Base-by-base conservation (phyloP, 2,888 invertebrate species). In the Gonocerus acuteangulatus region DNA sequence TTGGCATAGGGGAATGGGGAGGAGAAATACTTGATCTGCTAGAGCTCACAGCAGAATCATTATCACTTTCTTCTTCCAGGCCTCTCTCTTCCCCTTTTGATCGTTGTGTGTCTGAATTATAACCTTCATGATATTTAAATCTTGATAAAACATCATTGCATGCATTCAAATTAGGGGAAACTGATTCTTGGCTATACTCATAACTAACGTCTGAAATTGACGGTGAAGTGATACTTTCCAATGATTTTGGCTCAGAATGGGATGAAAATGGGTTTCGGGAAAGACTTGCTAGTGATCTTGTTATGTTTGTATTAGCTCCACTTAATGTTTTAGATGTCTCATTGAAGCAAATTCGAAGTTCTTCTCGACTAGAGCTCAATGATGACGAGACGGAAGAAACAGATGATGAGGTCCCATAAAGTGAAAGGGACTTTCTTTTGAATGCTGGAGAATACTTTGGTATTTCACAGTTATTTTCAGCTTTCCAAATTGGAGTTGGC, bases 41-140 rank as follows among this genome's bases (percentile, higher is more conserved):
- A 49, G 87, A 87, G 72, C 90, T 90, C 72, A 91, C 87, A 2
- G 90, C 90, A 23, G 90, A 91, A 74, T 92, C 91, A 70, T 89
- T 89, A 73, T 91, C 91, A 70, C 87, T 87, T 68, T 88, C 88
- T 67, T 85, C 82, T 69, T 66, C 62, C 61, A 62, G 62, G 62
- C 21, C 74, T 71, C 0, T 73, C 73, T 22, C 72, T 71, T 58
- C 72, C 72, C 11, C 52, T 47, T 57, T 61, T 6, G 63, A 48
- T 44, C 42, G 36, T 39, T 57, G 51, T 32, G 21, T 44, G 15
- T 51, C 34, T 6, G 62, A 52, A 19, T 48, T 56, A 18, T 44
- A 34, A 15, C 44, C 45, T 36, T 39, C 48, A 2, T 48, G 48
- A 15, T 59, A 48, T 19, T 48, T 48, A 47, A 44, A 47, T 36